phyloP scores from a whole-genome alignment of 64 coral and sea anemone species.

The Stichodactyla mertensii region DNA sequence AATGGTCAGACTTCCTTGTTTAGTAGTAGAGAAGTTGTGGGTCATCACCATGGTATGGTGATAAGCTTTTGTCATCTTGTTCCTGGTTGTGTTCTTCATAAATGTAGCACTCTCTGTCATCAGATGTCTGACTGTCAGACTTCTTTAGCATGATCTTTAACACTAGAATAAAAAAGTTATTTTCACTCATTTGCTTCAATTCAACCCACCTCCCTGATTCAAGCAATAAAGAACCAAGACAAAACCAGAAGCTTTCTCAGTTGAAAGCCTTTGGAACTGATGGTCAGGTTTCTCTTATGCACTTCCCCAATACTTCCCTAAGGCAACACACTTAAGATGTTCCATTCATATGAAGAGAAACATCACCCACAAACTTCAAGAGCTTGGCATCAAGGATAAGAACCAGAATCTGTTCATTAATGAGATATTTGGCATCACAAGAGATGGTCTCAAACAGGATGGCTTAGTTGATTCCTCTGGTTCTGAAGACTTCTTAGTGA shows the following conservation, averaged over 20 bases:
- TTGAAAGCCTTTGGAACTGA: slow-evolving; percentile 39
- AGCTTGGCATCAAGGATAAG: slow-evolving; percentile 16
- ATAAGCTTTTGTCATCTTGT: too few species aligned
- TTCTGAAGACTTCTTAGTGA: slow-evolving; percentile 20
- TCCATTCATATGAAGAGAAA: slow-evolving; percentile 26
- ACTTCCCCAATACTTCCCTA: slow-evolving; percentile 22
- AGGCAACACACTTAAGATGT: slow-evolving; percentile 22
- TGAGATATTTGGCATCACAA: slow-evolving; percentile 21
- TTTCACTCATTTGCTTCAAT: too few species aligned
- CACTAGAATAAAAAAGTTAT: too few species aligned
- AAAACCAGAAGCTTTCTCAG: slow-evolving; percentile 10
- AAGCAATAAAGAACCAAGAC: too few species aligned
- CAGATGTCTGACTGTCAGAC: too few species aligned
- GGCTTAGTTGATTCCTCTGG: slow-evolving; percentile 24
- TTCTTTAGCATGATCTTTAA: too few species aligned
- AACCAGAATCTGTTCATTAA: not conserved
- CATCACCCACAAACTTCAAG: not conserved
- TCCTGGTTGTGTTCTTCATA: too few species aligned
- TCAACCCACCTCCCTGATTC: too few species aligned
- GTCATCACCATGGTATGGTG: too few species aligned
- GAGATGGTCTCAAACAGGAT: not conserved
- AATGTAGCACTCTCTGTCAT: too few species aligned
- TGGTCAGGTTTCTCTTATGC: slow-evolving; percentile 17
- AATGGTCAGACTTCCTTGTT: too few species aligned
- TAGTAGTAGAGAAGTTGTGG: too few species aligned